Percentiles rank a stretch among this genome's conserved stretches.
Conservation (phyloP, 1,140 invertebrate species). For the Drosophila ficusphila region DNA sequence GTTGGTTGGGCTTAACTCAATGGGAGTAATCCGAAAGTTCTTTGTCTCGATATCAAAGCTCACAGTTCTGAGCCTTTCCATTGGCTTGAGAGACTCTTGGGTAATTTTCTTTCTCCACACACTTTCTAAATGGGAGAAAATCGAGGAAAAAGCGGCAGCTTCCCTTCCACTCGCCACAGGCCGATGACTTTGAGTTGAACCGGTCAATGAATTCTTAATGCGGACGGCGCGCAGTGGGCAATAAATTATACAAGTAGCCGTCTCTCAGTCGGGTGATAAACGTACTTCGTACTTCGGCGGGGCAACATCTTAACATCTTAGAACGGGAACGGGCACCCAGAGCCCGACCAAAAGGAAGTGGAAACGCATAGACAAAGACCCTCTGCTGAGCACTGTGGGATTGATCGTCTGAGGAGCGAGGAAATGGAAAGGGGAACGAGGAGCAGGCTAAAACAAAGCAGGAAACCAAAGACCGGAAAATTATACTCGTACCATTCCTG, state of each 20-base stretch:
- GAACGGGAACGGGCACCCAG: constrained; percentile 36
- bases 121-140: constrained; percentile 58
- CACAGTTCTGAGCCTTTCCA: constrained; percentile 5
- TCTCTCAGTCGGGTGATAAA: constrained; percentile 54
- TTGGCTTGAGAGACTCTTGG: constrained; percentile 4
- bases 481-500: constrained; percentile 47
- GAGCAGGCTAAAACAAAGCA: constrained; percentile 73
- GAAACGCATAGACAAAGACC: constrained; percentile 66
- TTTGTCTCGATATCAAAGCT: neutral
- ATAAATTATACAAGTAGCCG: constrained; percentile 73
- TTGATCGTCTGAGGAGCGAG: constrained; percentile 28
- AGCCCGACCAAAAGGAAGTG: constrained; percentile 60
- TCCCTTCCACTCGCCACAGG: constrained; percentile 66
- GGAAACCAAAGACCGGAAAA: constrained; percentile 79
- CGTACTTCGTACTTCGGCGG: constrained; percentile 40
- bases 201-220: constrained; percentile 82
- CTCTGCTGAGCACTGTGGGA: constrained; percentile 13
- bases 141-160: constrained; percentile 38
- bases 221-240: constrained; percentile 58
- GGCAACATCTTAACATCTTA: constrained; percentile 12
- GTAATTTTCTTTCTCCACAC: constrained; percentile 31
- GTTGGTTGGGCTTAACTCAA: neutral
- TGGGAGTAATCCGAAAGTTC: neutral
- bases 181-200: constrained; percentile 68
- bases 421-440: too few species aligned